These are phyloP conservation scores for Rhagonycha lutea DNA, from an alignment of 2,888 invertebrate species.

Conservation along the genomic window DNA sequence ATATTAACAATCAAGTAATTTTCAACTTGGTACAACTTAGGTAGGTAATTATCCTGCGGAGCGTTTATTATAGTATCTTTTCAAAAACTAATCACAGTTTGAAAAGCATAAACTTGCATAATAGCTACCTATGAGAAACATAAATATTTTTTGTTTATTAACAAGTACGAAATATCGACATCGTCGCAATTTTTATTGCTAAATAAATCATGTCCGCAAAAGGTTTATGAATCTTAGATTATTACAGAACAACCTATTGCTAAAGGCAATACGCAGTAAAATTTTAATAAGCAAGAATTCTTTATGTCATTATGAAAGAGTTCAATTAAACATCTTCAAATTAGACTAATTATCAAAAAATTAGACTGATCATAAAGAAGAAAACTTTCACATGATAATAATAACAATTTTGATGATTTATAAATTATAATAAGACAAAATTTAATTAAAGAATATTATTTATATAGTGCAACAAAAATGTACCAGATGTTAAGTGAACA, in stretches of 20 bases:
- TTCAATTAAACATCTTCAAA: slow-evolving; percentile 3
- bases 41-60: not conserved
- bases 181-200: slow-evolving; percentile 11
- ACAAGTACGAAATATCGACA: slow-evolving; percentile 8
- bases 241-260: slow-evolving; percentile 7
- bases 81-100: not conserved
- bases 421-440: not conserved
- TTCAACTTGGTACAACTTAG: not conserved
- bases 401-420: not conserved
- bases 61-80: slow-evolving; percentile 12
- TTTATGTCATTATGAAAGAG: slow-evolving; percentile 7
- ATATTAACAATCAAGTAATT: not conserved
- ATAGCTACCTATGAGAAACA: slow-evolving; percentile 6
- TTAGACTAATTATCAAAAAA: slow-evolving; percentile 10
- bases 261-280: slow-evolving; percentile 9
- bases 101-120: not conserved
- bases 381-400: not conserved
- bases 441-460: not conserved
- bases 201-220: slow-evolving; percentile 14
- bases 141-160: not conserved
- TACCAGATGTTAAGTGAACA: slow-evolving; percentile 19
- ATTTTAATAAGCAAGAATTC: slow-evolving; percentile 13
- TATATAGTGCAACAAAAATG: slow-evolving; percentile 12
- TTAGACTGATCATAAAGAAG: not conserved
- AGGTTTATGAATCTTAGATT: slow-evolving; percentile 4